Conservation (phyloP, 2,797 vertebrate species). For the Cryptoprocta ferox region DNA sequence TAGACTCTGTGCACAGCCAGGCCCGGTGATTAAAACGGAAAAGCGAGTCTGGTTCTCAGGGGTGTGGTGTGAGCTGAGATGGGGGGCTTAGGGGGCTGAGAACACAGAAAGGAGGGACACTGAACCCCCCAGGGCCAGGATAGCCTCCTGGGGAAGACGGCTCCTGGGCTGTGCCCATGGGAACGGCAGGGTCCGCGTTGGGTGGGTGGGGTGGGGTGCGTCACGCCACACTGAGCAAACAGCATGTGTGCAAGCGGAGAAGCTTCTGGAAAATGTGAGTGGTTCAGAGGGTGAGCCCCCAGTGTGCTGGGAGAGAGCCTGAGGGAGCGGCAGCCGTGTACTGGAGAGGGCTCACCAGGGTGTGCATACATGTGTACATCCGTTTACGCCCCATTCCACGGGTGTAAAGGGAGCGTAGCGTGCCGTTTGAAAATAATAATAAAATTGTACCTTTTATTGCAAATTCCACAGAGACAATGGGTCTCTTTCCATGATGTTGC, state of each 20-base stretch:
- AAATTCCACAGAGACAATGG: accelerated
- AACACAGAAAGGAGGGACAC: accelerated
- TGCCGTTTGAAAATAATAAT: not conserved
- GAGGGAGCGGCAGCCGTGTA: accelerated
- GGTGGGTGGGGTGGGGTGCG: too few species aligned
- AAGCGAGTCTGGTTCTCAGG: accelerated
- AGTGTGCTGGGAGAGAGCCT: not conserved
- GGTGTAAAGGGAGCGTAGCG: accelerated
- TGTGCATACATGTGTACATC: accelerated
- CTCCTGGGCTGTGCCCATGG: not conserved
- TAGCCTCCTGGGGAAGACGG: not conserved
- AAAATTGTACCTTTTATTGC: not conserved
- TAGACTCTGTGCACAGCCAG: not conserved
- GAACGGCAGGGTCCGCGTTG: accelerated
- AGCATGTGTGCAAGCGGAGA: not conserved
- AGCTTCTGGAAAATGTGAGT: not conserved
- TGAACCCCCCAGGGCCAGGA: not conserved
- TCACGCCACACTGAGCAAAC: not conserved
- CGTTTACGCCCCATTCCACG: not conserved
- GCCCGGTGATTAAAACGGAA: not conserved
- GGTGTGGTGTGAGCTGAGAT: not conserved
- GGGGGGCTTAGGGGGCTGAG: not conserved
- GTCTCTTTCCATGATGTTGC: accelerated
- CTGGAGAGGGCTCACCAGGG: accelerated
- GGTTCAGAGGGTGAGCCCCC: not conserved